Base-by-base conservation (phyloP, 1,140 invertebrate genomes). In the Hylaeus volcanicus region DNA sequence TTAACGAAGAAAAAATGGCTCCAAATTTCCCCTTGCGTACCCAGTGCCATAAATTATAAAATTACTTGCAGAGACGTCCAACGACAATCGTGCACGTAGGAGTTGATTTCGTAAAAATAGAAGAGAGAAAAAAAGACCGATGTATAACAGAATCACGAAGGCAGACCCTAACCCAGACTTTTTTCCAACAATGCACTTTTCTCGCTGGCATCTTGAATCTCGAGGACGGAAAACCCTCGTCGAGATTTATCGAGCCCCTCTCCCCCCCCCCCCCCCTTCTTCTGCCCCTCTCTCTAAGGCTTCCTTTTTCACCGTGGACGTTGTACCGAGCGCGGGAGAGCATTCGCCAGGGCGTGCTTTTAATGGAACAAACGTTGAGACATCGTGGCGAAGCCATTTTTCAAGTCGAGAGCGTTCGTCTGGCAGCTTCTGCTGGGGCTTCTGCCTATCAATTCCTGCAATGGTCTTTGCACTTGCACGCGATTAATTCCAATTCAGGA, bases 201-300 rank as follows among this genome's bases (percentile, higher is more conserved):
- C 81, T 86, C 70, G 68, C 76, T 26, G 69, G 77, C 73, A 83
- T 74, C 72, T 74, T 63, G 76, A 79, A 72, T 73, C 51, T 58
- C 76, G 63, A 41, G n/a, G 39, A 75, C 41, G 69, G 72, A 53
- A 82, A 60, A 74, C 51, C 66, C 73, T 81, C 77, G 75, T 74
- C 64, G 73, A 88, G 87, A 87, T 87, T 88, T 87, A 88, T 88
- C 83, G 81, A 72, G 64, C 58, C 37, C 87, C 71, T 60, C 64
- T 83, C 82, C 87, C 83, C 26, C n/a, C n/a, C n/a, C n/a, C n/a
- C n/a, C n/a, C n/a, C n/a, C n/a, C n/a, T n/a, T n/a, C n/a, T 26
- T 26, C 26, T 26, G 26, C 26, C 26, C 26, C 26, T 26, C 26
- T 26, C 82, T 88, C 83, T 81, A 85, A 79, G 83, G 76, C 55